Conservation (phyloP, 2,888 invertebrate genomes). For the Eurytoma californica region DNA sequence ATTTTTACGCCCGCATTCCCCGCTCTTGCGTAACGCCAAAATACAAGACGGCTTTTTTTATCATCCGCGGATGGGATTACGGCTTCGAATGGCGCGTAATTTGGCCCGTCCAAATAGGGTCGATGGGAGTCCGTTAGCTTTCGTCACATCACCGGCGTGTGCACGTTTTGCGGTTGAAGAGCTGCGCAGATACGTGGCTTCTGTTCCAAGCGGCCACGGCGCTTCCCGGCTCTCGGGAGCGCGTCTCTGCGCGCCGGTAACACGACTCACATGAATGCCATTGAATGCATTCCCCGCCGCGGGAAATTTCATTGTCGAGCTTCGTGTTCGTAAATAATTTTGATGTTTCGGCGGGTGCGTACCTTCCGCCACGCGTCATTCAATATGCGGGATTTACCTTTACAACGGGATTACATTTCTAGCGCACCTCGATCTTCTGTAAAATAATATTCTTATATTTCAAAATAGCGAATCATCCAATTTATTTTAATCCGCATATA, state of each 20-base stretch:
- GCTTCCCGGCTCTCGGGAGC: not conserved
- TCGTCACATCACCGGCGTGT: conserved; percentile 35
- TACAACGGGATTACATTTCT: too few species aligned
- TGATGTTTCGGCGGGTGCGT: not conserved
- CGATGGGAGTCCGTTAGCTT: conserved; percentile 30
- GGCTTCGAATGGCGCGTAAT: conserved; percentile 11
- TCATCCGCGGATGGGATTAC: too few species aligned
- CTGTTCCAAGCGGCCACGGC: not conserved
- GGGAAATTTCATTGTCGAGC: not conserved
- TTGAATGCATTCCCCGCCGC: not conserved
- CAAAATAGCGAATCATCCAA: too few species aligned
- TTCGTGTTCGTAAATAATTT: not conserved
- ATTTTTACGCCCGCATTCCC: too few species aligned
- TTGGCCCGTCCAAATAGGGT: conserved; percentile 23
- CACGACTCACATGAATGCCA: not conserved
- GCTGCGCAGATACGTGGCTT: conserved; percentile 9
- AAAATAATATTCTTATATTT: too few species aligned
- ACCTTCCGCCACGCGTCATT: too few species aligned
- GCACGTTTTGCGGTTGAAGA: conserved; percentile 44
- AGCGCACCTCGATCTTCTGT: too few species aligned
- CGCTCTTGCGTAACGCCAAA: too few species aligned
- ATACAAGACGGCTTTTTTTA: too few species aligned
- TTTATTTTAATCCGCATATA: too few species aligned
- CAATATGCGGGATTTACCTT: too few species aligned
- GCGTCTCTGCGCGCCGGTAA: not conserved